Percentiles rank a stretch among this genome's conserved stretches.
phyloP scores from a whole-genome alignment of 2,113 vertebrate species.

The Podilymbus podiceps region DNA sequence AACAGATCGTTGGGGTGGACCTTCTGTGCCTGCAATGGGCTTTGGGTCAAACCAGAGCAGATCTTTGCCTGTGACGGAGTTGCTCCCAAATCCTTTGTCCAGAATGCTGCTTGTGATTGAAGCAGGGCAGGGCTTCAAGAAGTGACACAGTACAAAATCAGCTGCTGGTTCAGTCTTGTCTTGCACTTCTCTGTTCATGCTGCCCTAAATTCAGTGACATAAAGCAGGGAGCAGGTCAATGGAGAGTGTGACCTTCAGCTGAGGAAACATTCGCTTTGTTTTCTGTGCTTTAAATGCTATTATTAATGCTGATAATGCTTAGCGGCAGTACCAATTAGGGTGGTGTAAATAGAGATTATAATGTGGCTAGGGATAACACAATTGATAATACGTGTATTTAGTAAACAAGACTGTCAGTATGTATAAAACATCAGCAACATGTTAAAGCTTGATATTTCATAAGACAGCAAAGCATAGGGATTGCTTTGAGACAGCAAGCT shows the following conservation, averaged over 20 bases:
- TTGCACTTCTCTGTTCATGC: neutral
- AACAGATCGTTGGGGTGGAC: neutral
- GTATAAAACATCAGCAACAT: slow-evolving; percentile 23
- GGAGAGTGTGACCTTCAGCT: neutral
- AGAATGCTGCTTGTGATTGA: neutral
- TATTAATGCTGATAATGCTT: slow-evolving; percentile 7
- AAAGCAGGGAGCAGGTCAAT: neutral
- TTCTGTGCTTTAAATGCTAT: neutral
- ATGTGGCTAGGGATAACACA: slow-evolving; percentile 42
- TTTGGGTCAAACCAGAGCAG: neutral
- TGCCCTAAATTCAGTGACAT: neutral
- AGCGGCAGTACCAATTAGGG: slow-evolving; percentile 8
- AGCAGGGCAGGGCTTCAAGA: neutral
- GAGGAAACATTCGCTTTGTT: neutral
- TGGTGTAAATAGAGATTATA: slow-evolving; percentile 57
- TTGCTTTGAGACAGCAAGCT: slow-evolving; percentile 38
- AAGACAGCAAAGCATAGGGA: neutral
- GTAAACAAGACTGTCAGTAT: slow-evolving; percentile 18
- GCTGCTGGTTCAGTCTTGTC: neutral
- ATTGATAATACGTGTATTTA: slow-evolving; percentile 10
- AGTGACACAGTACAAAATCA: neutral
- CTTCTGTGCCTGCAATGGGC: neutral
- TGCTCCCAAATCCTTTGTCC: neutral
- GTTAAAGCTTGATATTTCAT: slow-evolving; percentile 28
- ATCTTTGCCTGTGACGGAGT: neutral